Conservation (phyloP, 2,888 invertebrate species). For the Dasypogon diadema region DNA sequence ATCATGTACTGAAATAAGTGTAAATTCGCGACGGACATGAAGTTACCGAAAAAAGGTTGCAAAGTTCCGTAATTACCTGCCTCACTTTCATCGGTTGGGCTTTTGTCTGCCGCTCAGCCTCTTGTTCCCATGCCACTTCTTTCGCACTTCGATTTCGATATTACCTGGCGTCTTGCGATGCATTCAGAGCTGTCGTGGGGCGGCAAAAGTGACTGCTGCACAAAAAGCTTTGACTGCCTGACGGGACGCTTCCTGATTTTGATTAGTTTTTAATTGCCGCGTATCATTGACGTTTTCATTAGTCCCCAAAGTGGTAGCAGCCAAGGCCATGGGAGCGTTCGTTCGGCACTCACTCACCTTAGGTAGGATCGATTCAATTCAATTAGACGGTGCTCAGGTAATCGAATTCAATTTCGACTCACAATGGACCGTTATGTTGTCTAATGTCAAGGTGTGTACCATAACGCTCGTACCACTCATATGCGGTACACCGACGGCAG, state of each 20-base stretch:
- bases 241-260: slow-evolving; percentile 49
- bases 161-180: background rate
- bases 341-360: background rate
- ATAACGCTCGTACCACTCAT: background rate
- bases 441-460: slow-evolving; percentile 26
- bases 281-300: slow-evolving; percentile 37
- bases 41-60: slow-evolving; percentile 30
- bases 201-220: slow-evolving; percentile 5
- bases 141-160: background rate
- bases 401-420: slow-evolving; percentile 30
- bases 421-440: slow-evolving; percentile 14
- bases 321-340: slow-evolving; percentile 41
- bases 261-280: slow-evolving; percentile 47
- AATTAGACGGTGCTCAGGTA: slow-evolving; percentile 12
- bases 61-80: slow-evolving; percentile 22
- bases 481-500: background rate
- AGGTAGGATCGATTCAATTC: slow-evolving; percentile 21
- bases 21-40: slow-evolving; percentile 44
- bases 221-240: background rate
- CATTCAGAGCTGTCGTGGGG: background rate
- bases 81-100: background rate
- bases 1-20: slow-evolving; percentile 35
- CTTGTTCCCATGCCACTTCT: background rate
- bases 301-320: slow-evolving; percentile 17
- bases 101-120: background rate